Evolutionary conservation across 2,797 vertebrate species (phyloP).

Genomic region (Pipistrellus nathusii): DNA sequence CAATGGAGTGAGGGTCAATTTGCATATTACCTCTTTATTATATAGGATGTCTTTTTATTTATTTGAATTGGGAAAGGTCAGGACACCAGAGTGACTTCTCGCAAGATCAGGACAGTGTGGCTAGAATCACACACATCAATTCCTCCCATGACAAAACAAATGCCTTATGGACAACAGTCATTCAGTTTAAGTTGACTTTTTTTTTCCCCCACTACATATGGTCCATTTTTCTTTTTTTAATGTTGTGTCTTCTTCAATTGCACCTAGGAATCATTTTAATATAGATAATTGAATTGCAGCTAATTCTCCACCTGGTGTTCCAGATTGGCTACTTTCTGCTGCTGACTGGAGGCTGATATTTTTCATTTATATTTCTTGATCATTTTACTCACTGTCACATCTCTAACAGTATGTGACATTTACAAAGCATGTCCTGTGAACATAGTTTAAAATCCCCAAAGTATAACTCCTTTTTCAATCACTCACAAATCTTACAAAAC

Average conservation of each 20-base stretch:
- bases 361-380: conserved; percentile 77
- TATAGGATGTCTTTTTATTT: not conserved
- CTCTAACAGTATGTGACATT: conserved; percentile 76
- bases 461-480: conserved; percentile 1
- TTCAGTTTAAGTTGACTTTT: conserved; percentile 64
- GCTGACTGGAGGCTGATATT: conserved; percentile 72
- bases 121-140: conserved; percentile 48
- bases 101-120: not conserved
- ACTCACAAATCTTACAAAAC: not conserved
- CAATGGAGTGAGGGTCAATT: too few relatives aligned
- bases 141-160: conserved; percentile 67
- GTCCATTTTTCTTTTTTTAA: conserved; percentile 76
- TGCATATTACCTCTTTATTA: too few relatives aligned
- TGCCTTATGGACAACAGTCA: conserved; percentile 34
- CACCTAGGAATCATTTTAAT: conserved; percentile 85
- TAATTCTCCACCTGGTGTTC: conserved; percentile 84
- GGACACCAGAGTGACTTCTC: not conserved
- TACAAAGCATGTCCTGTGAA: conserved; percentile 63
- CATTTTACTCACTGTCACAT: conserved; percentile 78
- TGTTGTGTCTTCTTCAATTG: conserved; percentile 78
- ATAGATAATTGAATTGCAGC: conserved; percentile 85
- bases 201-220: conserved; percentile 78
- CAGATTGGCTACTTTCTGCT: conserved; percentile 78
- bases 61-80: not conserved
- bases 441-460: conserved; percentile 51